phyloP scores from a whole-genome alignment of 1,140 invertebrate species.

The Heliothis virescens region DNA sequence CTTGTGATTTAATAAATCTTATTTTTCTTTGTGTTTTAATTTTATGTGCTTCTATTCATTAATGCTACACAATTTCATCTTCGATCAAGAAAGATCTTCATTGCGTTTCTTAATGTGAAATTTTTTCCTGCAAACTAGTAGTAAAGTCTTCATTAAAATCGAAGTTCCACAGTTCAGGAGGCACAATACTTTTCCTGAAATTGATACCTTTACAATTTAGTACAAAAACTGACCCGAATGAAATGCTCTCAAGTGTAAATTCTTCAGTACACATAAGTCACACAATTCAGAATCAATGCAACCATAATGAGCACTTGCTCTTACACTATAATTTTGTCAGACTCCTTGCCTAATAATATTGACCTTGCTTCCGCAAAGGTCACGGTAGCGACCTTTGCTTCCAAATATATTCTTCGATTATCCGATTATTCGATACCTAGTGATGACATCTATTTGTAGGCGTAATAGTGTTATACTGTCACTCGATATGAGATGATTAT shows the following conservation, averaged over 20 bases:
- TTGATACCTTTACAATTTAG: no score
- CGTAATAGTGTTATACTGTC: constrained; percentile 49
- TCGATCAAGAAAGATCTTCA: no score
- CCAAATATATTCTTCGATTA: constrained; percentile 70
- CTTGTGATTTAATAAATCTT: no score
- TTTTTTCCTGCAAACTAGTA: no score
- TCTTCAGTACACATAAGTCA: neutral
- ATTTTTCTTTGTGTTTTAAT: no score
- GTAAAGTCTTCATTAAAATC: no score
- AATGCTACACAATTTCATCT: no score
- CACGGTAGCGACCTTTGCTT: constrained; percentile 66
- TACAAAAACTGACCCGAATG: no score
- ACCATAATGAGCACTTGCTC: constrained; percentile 13
- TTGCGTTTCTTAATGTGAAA: no score
- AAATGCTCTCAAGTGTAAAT: neutral
- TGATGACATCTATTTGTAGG: constrained; percentile 69
- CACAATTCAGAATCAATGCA: constrained; percentile 13
- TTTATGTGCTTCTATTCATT: no score
- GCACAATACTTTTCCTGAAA: no score
- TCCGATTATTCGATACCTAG: constrained; percentile 62
- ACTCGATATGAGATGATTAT: constrained; percentile 8
- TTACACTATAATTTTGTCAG: constrained; percentile 29
- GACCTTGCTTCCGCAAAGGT: constrained; percentile 77
- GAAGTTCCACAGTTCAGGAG: no score
- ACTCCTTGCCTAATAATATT: constrained; percentile 45